Evolutionary conservation across 2,888 invertebrate species (phyloP), one percentile per base, ranked within the genome.

Genomic region (Mactromeris polynyma): DNA sequence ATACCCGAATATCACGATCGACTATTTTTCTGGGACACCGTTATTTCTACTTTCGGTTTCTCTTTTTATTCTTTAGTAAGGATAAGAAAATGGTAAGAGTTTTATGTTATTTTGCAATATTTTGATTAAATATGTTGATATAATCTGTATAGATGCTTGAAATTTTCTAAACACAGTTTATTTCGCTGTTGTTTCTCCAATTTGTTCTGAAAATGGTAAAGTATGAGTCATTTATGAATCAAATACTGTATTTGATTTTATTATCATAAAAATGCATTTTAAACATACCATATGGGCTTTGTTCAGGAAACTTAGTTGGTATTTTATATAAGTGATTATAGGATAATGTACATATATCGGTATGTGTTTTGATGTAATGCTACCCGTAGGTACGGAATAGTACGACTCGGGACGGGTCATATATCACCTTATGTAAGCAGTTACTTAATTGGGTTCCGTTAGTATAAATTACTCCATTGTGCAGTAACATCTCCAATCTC

Each of bases 31-130:
- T 64, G 26, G 6, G 26, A 64, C 58, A 64, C 58, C 58, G 58
- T 64, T 26, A 26, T 64, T 64, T n/a, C 26, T 64, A 64, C 58
- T 64, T 64, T 64, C 58, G 26, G 58, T 64, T 64, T 64, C 58
- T 26, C 26, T 4, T 64, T 64, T n/a, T 1, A 7, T 64, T 64
- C 9, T 26, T n/a, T 26, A 2, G 9, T n/a, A 26, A 26, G 1
- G 19, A 51, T 51, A 9, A 9, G 26, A 26, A 64, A 64, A 64
- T 64, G 58, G 58, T 64, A 64, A 64, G 21, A 26, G 51, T 9
- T 26, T 26, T n/a, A 26, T 21, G n/a, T 58, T 1, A 21, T 58
- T n/a, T 19, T 9, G 4, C 11, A 26, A 64, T 64, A 11, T 26
- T 26, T 64, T 64, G 2, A 26, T 6, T 0, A 26, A 64, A 26